A percentile compares a stretch with the other conserved stretches of the same genome.
phyloP scores from a whole-genome alignment of 2,888 invertebrate species.

The Bombyx huttoni region DNA sequence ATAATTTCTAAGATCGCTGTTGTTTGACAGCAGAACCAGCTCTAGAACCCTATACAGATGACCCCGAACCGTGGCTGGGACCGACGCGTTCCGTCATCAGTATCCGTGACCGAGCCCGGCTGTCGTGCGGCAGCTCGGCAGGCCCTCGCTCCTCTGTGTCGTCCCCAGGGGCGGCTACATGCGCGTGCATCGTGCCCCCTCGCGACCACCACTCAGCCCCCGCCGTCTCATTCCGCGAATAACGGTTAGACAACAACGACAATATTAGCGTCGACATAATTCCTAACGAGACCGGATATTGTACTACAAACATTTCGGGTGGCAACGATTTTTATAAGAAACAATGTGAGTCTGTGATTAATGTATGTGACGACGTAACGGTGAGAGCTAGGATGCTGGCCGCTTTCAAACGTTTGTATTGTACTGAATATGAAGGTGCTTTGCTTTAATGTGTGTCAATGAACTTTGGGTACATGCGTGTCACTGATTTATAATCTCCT shows the following conservation, averaged over 20 bases:
- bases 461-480: no score
- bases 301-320: no score
- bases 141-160: conserved; percentile 56
- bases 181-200: conserved; percentile 55
- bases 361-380: conserved; percentile 20
- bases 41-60: conserved; percentile 20
- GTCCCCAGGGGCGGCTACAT: conserved; percentile 55
- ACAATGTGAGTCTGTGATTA: not conserved
- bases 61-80: conserved; percentile 33
- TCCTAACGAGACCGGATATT: no score
- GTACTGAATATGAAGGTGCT: conserved; percentile 20
- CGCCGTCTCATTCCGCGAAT: conserved; percentile 73
- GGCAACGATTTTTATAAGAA: not conserved
- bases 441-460: conserved; percentile 8
- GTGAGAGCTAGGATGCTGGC: conserved; percentile 25
- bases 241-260: conserved; percentile 27
- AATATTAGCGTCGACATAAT: no score
- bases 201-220: conserved; percentile 73
- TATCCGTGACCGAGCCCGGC: conserved; percentile 50
- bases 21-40: conserved; percentile 29
- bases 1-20: no score
- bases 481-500: not conserved
- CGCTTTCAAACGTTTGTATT: conserved; percentile 19
- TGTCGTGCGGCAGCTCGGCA: conserved; percentile 51
- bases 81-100: conserved; percentile 37